Evolutionary conservation across 2,113 vertebrate species (phyloP).

Genomic region (Myodes glareolus): DNA sequence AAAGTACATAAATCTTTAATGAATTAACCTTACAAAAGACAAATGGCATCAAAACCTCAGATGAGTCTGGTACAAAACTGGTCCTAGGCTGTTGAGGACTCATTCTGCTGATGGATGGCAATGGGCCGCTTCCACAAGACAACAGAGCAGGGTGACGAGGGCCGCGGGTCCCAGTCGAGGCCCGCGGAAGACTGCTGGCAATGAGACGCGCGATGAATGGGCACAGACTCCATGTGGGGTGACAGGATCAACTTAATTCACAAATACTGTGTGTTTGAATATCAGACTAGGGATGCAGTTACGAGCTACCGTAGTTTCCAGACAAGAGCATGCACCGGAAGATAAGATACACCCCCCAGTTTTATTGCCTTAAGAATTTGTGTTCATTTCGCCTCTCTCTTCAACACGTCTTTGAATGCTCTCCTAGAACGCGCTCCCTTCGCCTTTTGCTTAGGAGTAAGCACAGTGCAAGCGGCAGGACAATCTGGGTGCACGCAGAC

Average conservation of each 20-base stretch:
- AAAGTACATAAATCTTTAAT: slow-evolving; percentile 99
- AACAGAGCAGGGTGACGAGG: slow-evolving; percentile 74
- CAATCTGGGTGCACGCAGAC: slow-evolving; percentile 78
- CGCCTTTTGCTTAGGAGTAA: slow-evolving; percentile 67
- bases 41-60: slow-evolving; percentile 94
- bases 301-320: slow-evolving; percentile 85
- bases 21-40: slow-evolving; percentile 93
- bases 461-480: slow-evolving; percentile 84
- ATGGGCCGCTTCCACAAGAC: slow-evolving; percentile 83
- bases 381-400: slow-evolving; percentile 65
- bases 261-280: slow-evolving; percentile 85
- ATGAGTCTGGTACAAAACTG: slow-evolving; percentile 95
- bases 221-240: slow-evolving; percentile 86
- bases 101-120: slow-evolving; percentile 81
- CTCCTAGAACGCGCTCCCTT: slow-evolving; percentile 19
- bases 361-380: slow-evolving; percentile 88
- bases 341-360: slow-evolving; percentile 85
- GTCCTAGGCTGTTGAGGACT: slow-evolving; percentile 85
- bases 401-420: slow-evolving; percentile 50
- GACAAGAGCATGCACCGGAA: slow-evolving; percentile 87
- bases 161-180: slow-evolving; percentile 60
- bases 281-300: slow-evolving; percentile 82
- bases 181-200: slow-evolving; percentile 80
- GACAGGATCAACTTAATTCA: slow-evolving; percentile 87
- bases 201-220: slow-evolving; percentile 82